Percentiles rank a stretch among this genome's conserved stretches.
phyloP scores from a whole-genome alignment of 2,888 invertebrate genomes.

The Opisthograptis luteolata region DNA sequence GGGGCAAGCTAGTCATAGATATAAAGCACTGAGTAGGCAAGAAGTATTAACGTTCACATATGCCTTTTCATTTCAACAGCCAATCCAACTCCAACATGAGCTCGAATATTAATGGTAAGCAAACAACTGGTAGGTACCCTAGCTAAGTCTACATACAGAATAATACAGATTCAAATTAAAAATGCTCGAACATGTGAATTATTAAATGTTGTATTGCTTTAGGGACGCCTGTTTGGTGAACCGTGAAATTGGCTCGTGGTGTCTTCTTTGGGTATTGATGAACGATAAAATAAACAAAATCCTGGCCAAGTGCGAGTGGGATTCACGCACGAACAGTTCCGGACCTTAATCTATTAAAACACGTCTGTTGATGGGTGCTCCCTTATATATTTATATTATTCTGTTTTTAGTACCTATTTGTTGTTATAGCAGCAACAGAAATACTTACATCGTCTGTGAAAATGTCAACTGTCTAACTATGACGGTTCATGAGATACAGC shows the following conservation, averaged over 20 bases:
- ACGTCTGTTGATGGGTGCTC: no score
- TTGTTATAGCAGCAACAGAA: no score
- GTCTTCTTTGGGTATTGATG: slow-evolving; percentile 1
- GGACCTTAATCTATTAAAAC: no score
- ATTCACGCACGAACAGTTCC: no score
- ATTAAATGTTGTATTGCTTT: slow-evolving; percentile 41
- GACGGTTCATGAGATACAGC: no score
- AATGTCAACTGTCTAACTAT: no score
- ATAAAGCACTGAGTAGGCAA: background rate
- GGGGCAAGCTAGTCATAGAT: no score
- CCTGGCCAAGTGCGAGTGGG: background rate
- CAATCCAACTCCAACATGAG: slow-evolving; percentile 29
- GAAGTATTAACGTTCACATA: background rate
- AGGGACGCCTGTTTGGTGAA: slow-evolving; percentile 25
- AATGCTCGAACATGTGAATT: slow-evolving; percentile 38
- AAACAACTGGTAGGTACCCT: slow-evolving; percentile 39
- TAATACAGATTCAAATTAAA: slow-evolving; percentile 33
- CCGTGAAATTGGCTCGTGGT: slow-evolving; percentile 7
- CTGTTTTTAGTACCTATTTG: no score
- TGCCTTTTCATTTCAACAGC: slow-evolving; percentile 22
- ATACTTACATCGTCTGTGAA: no score
- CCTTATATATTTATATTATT: no score
- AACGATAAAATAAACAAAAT: background rate
- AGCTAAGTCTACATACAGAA: slow-evolving; percentile 22
- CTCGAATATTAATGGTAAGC: slow-evolving; percentile 47